Base-by-base conservation (phyloP, 2,797 vertebrate species). In the Euthynnus affinis region DNA sequence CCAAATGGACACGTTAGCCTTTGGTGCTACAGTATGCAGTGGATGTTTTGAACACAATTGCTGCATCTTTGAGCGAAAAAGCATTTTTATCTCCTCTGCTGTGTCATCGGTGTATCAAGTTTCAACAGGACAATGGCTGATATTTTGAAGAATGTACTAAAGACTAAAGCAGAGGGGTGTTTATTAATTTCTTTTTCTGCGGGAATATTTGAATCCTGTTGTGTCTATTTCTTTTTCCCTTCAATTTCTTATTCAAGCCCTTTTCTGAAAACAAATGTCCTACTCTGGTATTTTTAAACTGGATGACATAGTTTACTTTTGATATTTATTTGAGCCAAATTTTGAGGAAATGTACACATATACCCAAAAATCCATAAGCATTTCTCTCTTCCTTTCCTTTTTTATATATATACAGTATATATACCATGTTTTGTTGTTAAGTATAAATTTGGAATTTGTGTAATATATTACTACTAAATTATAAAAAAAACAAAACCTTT, bases 381-480 rank as follows among this genome's bases (percentile, higher is more conserved):
- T 92, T 93, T 92, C 74, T 87, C 78, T 89, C 85, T 88, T 71
- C 63, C 72, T 89, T 89, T 88, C 71, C 83, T 82, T 83, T 83
- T 80, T 88, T 27, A 78, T 78, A 81, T 74, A 84, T 81, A 82
- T 79, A 83, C 78, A 86, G 74, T 91, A 89, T 87, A 91, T 90
- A 82, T 78, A 68, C 81, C 65, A 72, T 88, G 91, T 90, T 94
- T 93, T 91, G 85, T 88, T 90, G 86, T 94, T 95, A 85, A 93
- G 90, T 94, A 95, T 95, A 93, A 93, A 92, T 94, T 94, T 94
- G 91, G 94, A 94, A 94, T 93, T 93, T 94, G 87, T 95, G 94
- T 96, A 96, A 96, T 95, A 96, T 96, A 96, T 96, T 94, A 89
- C 82, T 89, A 91, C 94, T 96, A 95, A 95, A 96, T 96, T 96